Conservation (phyloP, 2,888 invertebrate genomes). For the Alitta virens region DNA sequence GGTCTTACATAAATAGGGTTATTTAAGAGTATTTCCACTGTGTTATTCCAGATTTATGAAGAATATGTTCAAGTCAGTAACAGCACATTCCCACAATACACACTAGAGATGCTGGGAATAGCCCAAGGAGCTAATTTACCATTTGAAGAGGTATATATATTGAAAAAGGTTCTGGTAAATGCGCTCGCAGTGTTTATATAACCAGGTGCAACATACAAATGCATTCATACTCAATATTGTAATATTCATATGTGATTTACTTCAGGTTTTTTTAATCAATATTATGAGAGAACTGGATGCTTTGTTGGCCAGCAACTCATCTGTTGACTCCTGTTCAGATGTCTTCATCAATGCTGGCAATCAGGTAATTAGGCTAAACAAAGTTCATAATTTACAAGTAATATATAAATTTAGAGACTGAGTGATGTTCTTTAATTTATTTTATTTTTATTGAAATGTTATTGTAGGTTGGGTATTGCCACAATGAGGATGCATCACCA, state of each 20-base stretch:
- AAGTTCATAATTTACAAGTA: no score
- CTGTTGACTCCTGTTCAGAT: background rate
- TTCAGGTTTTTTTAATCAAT: background rate
- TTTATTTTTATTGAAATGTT: no score
- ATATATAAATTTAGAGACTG: no score
- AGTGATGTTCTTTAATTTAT: no score
- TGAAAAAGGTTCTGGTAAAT: no score
- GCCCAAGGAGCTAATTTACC: background rate
- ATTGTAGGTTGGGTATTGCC: background rate
- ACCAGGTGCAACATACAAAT: no score
- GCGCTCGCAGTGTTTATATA: no score
- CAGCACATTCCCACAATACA: background rate
- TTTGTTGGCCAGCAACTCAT: background rate
- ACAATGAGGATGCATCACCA: slow-evolving; percentile 1
- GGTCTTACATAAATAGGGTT: background rate
- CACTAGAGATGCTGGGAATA: background rate
- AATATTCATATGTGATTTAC: background rate
- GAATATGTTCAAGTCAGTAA: background rate
- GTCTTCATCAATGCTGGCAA: background rate
- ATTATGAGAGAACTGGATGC: background rate
- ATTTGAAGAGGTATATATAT: background rate
- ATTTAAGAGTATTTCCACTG: background rate
- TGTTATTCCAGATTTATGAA: background rate
- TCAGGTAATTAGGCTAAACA: no score
- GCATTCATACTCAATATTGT: no score